Evolutionary conservation across 2,797 vertebrate genomes (phyloP), one percentile per base, ranked within the genome.

Genomic region (Clarias pachynema): DNA sequence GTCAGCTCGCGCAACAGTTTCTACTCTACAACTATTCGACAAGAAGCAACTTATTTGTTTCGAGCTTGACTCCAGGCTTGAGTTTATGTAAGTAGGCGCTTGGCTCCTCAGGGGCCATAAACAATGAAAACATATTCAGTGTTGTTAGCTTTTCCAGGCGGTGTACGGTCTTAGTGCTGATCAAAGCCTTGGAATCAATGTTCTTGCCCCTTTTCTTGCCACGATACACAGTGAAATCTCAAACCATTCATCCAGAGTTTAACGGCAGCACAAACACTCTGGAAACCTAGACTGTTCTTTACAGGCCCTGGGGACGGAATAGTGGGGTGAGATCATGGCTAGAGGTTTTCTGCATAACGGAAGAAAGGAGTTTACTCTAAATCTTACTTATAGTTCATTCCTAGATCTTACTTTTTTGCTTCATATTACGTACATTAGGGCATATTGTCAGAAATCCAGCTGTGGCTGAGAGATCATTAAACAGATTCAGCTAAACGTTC

Each of bases 261-360:
- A 53, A 87, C 85, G 83, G 80, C 81, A 66, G 72, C 70, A 77
- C 86, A 57, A 86, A 75, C 22, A 53, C 72, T 89, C 49, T 88
- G 81, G 83, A 91, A 89, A 86, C 79, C 66, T 85, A 87, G 81
- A 62, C 26, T 86, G 87, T 89, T 84, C 60, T 90, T 90, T 87
- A 87, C 85, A 79, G 82, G 81, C 82, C 89, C 57, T 73, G 5
- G 44, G 82, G 79, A 86, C 70, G 37, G 24, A 60, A 70, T 89
- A 83, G 84, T 22, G 59, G 65, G 49, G 31, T 82, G 73, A 74
- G 57, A 73, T 77, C 63, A 57, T 86, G 37, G 4, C 31, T 31
- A 63, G 74, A 66, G 72, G 78, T 72, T 88, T 85, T 69, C 60
- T 84, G 73, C 56, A 26, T 22, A 53, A 29, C 6, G 26, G 69